Conservation (phyloP, 2,113 vertebrate species). For the Thymallus thymallus region DNA sequence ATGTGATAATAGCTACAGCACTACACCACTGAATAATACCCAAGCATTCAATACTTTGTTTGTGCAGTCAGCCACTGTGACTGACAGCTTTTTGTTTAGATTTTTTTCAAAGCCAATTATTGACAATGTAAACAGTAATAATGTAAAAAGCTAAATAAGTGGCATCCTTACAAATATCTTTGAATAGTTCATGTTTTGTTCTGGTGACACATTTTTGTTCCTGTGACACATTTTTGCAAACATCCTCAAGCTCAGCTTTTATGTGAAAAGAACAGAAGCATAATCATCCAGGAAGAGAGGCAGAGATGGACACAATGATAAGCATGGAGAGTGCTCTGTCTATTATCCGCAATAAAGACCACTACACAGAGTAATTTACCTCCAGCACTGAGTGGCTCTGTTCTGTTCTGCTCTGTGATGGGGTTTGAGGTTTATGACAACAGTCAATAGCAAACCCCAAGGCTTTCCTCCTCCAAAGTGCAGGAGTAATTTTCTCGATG, state of each 20-base stretch:
- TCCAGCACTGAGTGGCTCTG: neutral
- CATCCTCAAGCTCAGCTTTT: neutral
- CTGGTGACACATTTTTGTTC: neutral
- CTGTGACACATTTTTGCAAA: too few relatives aligned
- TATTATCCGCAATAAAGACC: too few relatives aligned
- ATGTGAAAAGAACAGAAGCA: neutral
- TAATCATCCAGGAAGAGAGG: neutral
- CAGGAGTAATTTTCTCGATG: slow-evolving; percentile 51
- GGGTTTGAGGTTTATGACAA: slow-evolving; percentile 11
- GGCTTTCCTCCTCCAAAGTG: slow-evolving; percentile 30
- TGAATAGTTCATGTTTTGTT: neutral
- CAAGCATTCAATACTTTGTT: slow-evolving; percentile 30
- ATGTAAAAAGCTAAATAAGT: too few relatives aligned
- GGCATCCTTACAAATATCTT: too few relatives aligned
- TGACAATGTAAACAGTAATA: too few relatives aligned
- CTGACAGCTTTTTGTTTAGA: slow-evolving; percentile 19
- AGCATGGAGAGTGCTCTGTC: neutral
- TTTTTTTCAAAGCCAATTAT: slow-evolving; percentile 56
- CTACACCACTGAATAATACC: slow-evolving; percentile 13
- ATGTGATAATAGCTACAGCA: slow-evolving; percentile 48
- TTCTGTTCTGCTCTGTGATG: neutral
- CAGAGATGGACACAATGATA: neutral
- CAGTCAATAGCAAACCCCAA: slow-evolving; percentile 26
- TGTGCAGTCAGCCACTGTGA: slow-evolving; percentile 23
- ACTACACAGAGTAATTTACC: too few relatives aligned